Evolutionary conservation across 2,113 vertebrate species (phyloP).

Genomic region (Nothoprocta pentlandii): DNA sequence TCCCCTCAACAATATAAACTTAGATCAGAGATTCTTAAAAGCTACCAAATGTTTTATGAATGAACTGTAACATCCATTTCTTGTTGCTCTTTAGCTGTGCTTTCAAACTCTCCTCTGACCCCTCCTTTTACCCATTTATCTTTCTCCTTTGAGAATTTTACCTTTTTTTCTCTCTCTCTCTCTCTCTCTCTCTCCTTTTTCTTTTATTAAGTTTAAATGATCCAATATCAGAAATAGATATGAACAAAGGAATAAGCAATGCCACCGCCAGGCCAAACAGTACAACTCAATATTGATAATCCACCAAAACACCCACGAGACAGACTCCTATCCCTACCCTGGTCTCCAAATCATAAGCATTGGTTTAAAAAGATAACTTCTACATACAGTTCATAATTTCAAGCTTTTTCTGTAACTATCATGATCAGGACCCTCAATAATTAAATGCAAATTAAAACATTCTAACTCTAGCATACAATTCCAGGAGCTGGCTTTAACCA

Average conservation of each 20-base stretch:
- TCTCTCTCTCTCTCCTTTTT: neutral
- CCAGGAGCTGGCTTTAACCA: neutral
- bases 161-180: neutral
- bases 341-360: neutral
- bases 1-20: neutral
- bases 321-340: neutral
- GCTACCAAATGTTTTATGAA: neutral
- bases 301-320: rapidly evolving
- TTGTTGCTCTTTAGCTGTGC: neutral
- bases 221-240: neutral
- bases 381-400: neutral
- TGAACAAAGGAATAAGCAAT: neutral
- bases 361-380: neutral
- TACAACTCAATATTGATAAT: neutral
- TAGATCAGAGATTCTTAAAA: neutral
- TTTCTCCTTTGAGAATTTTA: neutral
- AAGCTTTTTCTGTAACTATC: rapidly evolving
- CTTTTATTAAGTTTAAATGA: neutral
- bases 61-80: neutral
- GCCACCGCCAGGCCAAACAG: neutral
- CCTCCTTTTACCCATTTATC: neutral
- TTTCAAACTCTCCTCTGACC: neutral
- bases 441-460: neutral
- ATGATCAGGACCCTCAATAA: neutral
- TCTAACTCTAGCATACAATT: neutral